Evolutionary conservation across 2,113 vertebrate genomes (phyloP).

Genomic region (Ondatra zibethicus): DNA sequence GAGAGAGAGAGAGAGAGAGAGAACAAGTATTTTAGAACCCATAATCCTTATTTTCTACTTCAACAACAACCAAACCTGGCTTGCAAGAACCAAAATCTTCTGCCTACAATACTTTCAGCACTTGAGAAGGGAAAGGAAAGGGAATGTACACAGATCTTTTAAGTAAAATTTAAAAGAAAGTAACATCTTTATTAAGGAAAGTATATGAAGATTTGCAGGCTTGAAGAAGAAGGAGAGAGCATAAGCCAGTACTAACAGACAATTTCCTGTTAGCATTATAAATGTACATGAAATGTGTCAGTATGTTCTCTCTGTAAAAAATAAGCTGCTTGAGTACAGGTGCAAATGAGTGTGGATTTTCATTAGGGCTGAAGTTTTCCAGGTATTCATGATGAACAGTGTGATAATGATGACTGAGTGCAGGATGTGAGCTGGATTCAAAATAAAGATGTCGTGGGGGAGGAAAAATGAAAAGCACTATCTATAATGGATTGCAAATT

Average conservation of each 20-base stretch:
- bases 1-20: neutral
- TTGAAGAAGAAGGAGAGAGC: neutral
- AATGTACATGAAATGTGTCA: neutral
- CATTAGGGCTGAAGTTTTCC: neutral
- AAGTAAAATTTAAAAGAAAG: neutral
- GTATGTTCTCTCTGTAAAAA: neutral
- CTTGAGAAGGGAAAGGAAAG: neutral
- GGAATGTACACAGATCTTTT: neutral
- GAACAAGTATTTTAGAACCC: neutral
- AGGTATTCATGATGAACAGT: neutral
- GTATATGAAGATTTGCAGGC: neutral
- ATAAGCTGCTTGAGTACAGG: neutral
- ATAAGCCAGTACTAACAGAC: neutral
- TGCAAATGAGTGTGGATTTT: neutral
- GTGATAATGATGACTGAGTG: neutral
- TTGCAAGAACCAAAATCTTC: neutral
- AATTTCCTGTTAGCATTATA: neutral
- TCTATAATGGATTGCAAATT: neutral
- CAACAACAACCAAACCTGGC: neutral
- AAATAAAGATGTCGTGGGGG: neutral
- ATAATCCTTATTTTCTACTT: neutral
- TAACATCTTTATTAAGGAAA: neutral
- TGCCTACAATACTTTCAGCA: neutral
- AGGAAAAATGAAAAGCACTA: neutral
- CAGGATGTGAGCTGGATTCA: neutral